Base-by-base conservation (phyloP, 1,140 invertebrate species). In the Drosophila teissieri region DNA sequence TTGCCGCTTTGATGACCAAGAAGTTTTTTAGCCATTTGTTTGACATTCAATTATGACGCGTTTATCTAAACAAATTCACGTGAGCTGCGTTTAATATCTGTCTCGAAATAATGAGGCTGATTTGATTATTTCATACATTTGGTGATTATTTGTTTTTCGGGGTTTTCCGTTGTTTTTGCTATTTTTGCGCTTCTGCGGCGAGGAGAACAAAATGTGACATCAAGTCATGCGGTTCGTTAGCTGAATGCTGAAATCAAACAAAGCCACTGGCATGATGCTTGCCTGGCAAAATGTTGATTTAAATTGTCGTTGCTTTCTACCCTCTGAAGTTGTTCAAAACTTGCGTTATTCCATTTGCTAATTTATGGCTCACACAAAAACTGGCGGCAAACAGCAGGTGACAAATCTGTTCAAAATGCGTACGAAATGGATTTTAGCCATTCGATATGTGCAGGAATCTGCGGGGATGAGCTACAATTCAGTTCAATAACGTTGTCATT, bases 151-250 rank as follows among this genome's bases (percentile, higher is more conserved):
- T 78, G 55, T 70, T 69, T 58, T 49, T 63, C 40, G 61, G 52
- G 24, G 37, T 42, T 67, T 46, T 65, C 60, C 37, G 19, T 65
- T 65, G 64, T 53, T 64, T 62, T 44, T 27, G 34, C 1, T n/a
- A 51, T 15, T 44, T 46, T 36, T 58, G 37, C 49, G 40, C 3
- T 53, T 53, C 57, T 65, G 52, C 52, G 62, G 58, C 37, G 44
- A 51, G 37, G 57, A 72, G 75, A 61, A 78, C 40, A 48, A 58
- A 78, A 78, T 78, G 75, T 78, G 76, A 78, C 67, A 78, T 61
- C 55, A 40, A 78, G 76, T 78, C 76, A 78, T 78, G 76, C 75
- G 76, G 75, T 78, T 78, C 76, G 76, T 78, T 78, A 78, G 67
- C 53, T 78, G 40, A 78, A 78, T 78, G 67, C 53, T 78, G 40